Evolutionary conservation across 1,140 invertebrate species (phyloP), one percentile per base, ranked within the genome.

Genomic region (Orius insidiosus): DNA sequence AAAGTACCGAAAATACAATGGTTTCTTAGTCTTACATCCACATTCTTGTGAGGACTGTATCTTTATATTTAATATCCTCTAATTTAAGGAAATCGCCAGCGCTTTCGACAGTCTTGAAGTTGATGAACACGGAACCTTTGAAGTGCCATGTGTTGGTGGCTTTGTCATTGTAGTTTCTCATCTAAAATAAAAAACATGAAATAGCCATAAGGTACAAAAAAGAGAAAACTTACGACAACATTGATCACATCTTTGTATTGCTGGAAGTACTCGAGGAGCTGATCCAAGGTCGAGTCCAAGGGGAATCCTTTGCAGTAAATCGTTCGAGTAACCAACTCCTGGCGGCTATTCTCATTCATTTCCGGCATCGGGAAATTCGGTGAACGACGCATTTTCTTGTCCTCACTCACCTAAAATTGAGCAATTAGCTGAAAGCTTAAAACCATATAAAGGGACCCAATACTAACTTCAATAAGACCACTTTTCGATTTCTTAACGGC

Each of bases 241-340:
- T 81, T 82, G 38, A 89, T 82, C 32, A 82, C 69, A 39, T 74
- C 68, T 8, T 81, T 78, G 63, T 69, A 77, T 19, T 68, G 59
- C 45, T 72, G 70, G 53, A 92, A 80, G 62, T 76, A 92, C 38
- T 73, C 69, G 34, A 86, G 67, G 2, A 94, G 60, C 1, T 76
- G 69, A 56, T 84, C 75, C 9, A 95, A 68, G 6, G 65, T 68
- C 0, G 34, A 18, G 14, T 81, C 75, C 42, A 71, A 61, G 1
- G 85, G 78, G 57, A 96, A 95, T 36, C 86, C 86, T 71, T 95
- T 95, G 19, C 78, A 71, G 64, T 96, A 96, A 14, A 86, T 69
- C 40, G 87, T 85, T 47, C 81, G 71, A 2, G 65, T 64, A 55
- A 74, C 70, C 9, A 90, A 63, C 52, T 85, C 77, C 55, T 89